Evolutionary conservation across 2,888 invertebrate species (phyloP).

Genomic region (Eupeodes luniger): DNA sequence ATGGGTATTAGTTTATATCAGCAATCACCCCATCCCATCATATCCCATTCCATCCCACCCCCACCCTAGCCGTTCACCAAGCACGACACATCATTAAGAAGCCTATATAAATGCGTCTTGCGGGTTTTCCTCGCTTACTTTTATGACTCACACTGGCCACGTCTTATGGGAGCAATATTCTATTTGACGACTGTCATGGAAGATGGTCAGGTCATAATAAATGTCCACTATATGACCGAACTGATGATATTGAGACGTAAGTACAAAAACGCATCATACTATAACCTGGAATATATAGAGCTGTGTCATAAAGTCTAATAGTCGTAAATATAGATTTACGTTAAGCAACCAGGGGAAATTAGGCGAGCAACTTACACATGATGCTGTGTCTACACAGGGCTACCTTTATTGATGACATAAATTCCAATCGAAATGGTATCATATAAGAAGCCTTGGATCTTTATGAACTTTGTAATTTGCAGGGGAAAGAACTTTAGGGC

Average conservation of each 20-base stretch:
- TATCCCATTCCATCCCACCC: neutral
- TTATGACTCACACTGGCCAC: constrained; percentile 67
- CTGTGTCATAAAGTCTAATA: constrained; percentile 82
- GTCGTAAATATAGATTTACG: constrained; percentile 82
- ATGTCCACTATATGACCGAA: constrained; percentile 56
- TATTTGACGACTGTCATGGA: constrained; percentile 42
- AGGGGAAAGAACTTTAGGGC: neutral
- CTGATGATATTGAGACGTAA: constrained; percentile 61
- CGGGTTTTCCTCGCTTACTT: constrained; percentile 66
- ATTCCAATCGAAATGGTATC: constrained; percentile 72
- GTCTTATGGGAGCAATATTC: constrained; percentile 71
- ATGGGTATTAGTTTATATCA: constrained; percentile 15
- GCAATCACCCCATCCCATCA: neutral
- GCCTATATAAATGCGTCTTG: constrained; percentile 72
- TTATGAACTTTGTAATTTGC: constrained; percentile 25
- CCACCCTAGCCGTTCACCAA: constrained; percentile 12
- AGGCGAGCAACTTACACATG: constrained; percentile 24
- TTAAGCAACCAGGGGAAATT: constrained; percentile 67
- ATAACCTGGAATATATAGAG: neutral
- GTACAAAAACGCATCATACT: constrained; percentile 34
- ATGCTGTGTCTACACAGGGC: constrained; percentile 18
- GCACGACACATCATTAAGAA: constrained; percentile 68
- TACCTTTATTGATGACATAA: constrained; percentile 75
- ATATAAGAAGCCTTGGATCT: constrained; percentile 38
- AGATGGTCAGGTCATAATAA: constrained; percentile 49